A percentile compares a stretch with the other conserved stretches of the same genome.
These are phyloP conservation scores for Drosophila ercepeae DNA, from an alignment of 1,140 invertebrate genomes.

Conservation along the genomic window DNA sequence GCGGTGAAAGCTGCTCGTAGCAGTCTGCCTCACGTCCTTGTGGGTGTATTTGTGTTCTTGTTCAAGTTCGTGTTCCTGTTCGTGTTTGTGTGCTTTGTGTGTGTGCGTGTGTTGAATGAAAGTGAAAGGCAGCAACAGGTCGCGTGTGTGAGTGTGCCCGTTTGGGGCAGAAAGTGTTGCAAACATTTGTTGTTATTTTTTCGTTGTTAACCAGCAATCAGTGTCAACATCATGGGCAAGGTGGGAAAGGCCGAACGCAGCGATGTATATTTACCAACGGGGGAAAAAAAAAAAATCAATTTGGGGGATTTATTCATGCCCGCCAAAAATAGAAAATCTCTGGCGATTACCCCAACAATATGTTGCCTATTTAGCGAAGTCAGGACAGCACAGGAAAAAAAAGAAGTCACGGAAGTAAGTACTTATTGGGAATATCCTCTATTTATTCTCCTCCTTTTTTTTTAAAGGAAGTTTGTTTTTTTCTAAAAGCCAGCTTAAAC, in stretches of 20 bases:
- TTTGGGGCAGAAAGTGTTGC: slow-evolving; percentile 4
- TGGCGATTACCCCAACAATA: slow-evolving; percentile 60
- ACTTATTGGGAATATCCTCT: no score
- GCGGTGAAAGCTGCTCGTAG: slow-evolving; percentile 19
- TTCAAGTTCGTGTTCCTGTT: slow-evolving; percentile 8
- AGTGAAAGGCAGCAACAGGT: slow-evolving; percentile 75
- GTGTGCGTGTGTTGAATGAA: slow-evolving; percentile 31
- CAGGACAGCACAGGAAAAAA: slow-evolving; percentile 5
- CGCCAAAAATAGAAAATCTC: slow-evolving; percentile 59
- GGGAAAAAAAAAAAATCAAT: slow-evolving; percentile 31
- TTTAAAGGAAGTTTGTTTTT: no score
- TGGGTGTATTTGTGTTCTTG: slow-evolving; percentile 9
- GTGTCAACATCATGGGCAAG: slow-evolving; percentile 37
- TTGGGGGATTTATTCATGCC: slow-evolving; percentile 34
- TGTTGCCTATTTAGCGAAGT: slow-evolving; percentile 54
- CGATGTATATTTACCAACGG: slow-evolving; percentile 42
- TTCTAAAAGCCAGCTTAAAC: no score
- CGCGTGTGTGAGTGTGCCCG: slow-evolving; percentile 17
- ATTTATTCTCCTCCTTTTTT: no score
- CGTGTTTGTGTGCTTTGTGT: slow-evolving; percentile 2
- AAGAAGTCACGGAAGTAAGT: no score
- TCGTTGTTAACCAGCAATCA: slow-evolving; percentile 32
- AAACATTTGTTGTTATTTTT: slow-evolving; percentile 8
- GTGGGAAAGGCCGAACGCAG: slow-evolving; percentile 35
- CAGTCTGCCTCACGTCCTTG: slow-evolving; percentile 7